Base-by-base conservation (phyloP, 64 coral and sea anemone genomes). In the Pachyseris speciosa region DNA sequence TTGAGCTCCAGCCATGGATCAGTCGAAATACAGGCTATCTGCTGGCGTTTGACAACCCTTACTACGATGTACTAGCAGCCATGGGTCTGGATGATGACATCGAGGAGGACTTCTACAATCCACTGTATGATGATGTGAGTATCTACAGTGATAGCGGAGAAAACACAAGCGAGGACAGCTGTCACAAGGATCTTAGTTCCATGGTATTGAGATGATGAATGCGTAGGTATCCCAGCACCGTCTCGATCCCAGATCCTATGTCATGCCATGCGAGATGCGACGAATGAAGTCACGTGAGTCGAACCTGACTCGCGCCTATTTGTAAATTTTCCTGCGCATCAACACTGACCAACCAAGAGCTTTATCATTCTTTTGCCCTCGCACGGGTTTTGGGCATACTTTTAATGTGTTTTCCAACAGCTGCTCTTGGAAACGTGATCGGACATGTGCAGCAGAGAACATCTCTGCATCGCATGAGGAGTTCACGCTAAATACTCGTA, bases 51-150 rank as follows among this genome's bases (percentile, higher is more conserved):
- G 97, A 99, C 65, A 99, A 99, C 47, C 97, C 93, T 10, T 99
- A 99, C 22, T 99, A 99, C 81, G 97, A 99, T 67, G 94, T 99
- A 15, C 44, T 99, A 2, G 97, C 97, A 1, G 97, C 91, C 41
- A 99, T 99, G 97, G 97, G 93, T 4, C 67, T 95, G 9, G 97
- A 99, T 73, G 97, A 99, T 72, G 97, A 99, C 44, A 88, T 99
- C 32, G 97, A 99, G 59, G 97, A 99, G 15, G 97, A 99, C 38
- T 99, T 91, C 37, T 87, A 78, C 7, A 99, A 95, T 49, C 97
- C 94, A 36, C 13, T 99, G 49, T 99, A 95, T 76, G 97, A 99
- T 90, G 90, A 93, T 53, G 83, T 92, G 41, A 99, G 97, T 75
- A 33, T 99, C 0, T 95, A 86, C 53, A 99, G 97, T 51, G 97